A percentile compares a stretch with the other conserved stretches of the same genome.
Evolutionary conservation across 2,888 invertebrate genomes (phyloP).

Genomic region (Adelognathus sp.): DNA sequence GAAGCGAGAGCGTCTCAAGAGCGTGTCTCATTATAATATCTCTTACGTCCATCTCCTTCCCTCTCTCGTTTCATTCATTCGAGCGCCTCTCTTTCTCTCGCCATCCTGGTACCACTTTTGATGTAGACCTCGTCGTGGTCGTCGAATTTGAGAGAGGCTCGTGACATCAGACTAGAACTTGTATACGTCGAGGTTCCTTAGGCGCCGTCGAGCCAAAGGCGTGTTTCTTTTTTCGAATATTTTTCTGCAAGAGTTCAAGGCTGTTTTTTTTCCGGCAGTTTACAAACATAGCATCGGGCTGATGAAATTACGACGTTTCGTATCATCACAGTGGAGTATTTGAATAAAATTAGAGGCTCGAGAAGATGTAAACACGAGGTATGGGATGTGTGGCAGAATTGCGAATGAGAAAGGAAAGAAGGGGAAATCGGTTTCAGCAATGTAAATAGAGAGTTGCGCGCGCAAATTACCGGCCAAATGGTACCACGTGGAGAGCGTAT

Average conservation of each 20-base stretch:
- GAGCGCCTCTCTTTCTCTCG: conserved; percentile 1
- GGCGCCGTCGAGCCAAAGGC: background rate
- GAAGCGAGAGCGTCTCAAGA: background rate
- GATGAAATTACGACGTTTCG: background rate
- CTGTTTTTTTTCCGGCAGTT: background rate
- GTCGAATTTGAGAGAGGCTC: background rate
- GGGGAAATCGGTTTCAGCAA: background rate
- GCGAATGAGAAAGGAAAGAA: background rate
- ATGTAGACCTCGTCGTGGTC: background rate
- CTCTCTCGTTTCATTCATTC: conserved; percentile 20
- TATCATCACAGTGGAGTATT: background rate
- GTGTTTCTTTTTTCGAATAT: background rate
- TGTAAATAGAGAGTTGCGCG: conserved; percentile 23
- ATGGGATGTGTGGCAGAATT: background rate
- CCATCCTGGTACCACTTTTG: background rate
- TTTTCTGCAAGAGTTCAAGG: background rate
- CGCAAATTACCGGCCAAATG: background rate
- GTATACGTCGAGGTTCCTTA: background rate
- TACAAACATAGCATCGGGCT: background rate
- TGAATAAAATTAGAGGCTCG: background rate
- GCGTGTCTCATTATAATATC: conserved; percentile 2
- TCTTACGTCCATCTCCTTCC: background rate
- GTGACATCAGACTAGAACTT: conserved; percentile 3
- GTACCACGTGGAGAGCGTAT: conserved; percentile 6
- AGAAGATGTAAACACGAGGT: background rate